Base-by-base conservation (phyloP, 2,888 invertebrate genomes). In the Eudasyphora cyanicolor region DNA sequence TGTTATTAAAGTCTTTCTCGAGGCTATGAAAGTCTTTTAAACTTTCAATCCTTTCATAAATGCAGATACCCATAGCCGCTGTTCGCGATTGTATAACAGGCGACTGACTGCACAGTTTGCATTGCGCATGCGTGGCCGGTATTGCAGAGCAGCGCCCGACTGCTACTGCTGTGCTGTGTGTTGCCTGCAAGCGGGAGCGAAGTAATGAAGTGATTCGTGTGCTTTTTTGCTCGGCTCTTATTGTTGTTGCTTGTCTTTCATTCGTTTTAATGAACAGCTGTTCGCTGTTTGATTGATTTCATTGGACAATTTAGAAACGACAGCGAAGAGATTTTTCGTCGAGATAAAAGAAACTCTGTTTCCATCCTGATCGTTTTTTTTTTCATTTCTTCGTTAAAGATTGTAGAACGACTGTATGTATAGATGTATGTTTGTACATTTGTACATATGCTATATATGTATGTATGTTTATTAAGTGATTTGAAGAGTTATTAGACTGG, bases 31-130 rank as follows among this genome's bases (percentile, higher is more conserved):
- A 82, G 84, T 84, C 67, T n/a, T n/a, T n/a, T 76, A 64, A 70
- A 77, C 80, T 80, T 84, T 78, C 84, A 84, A 81, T 81, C 84
- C 81, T 84, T 78, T 76, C 81, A 76, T 78, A 81, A 85, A 79
- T 77, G 79, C 24, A 60, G 8, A 35, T 24, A 32, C 29, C 3
- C 12, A n/a, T 62, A 6, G 42, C 24, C 6, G 57, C n/a, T n/a
- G n/a, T n/a, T n/a, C 3, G 38, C 24, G 67, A 67, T 67, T 67
- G 67, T 67, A 67, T 67, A 67, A 67, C 24, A 67, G 42, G 21
- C 67, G 12, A 32, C 24, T 29, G 49, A 21, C 45, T 45, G 38
- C 54, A 57, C 27, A 4, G 27, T 45, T 4, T 32, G 49, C 57
- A 14, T n/a, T 6, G 42, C 42, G 67, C 42, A 42, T 42, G 67